A percentile compares a stretch with the other conserved stretches of the same genome.
Conservation (phyloP, 1,140 invertebrate genomes). For the Zeugodacus cucurbitae region DNA sequence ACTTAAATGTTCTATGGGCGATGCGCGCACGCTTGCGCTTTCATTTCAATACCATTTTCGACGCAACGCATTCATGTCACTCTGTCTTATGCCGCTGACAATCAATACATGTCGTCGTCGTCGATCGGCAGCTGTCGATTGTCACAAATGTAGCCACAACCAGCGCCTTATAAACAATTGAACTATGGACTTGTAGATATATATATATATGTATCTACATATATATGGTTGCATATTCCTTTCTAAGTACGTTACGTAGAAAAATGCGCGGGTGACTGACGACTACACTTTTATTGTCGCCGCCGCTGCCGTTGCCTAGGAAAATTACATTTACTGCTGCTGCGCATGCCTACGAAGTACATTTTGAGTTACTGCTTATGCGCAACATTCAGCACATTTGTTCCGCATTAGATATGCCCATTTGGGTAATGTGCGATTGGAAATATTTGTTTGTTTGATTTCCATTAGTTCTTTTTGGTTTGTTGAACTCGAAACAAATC, state of each 20-base stretch:
- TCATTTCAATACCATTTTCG: conserved; percentile 11
- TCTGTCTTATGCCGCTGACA: conserved; percentile 8
- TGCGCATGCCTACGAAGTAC: background rate
- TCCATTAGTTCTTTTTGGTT: conserved; percentile 3
- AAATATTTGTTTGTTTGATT: conserved; percentile 16
- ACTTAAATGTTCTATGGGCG: background rate
- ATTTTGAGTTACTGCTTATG: background rate
- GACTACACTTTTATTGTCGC: conserved; percentile 7
- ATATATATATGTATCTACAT: background rate
- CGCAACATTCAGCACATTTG: background rate
- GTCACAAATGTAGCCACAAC: conserved; percentile 19
- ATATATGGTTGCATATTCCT: background rate
- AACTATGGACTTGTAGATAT: background rate
- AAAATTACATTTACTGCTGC: background rate
- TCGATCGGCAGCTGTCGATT: conserved; percentile 35
- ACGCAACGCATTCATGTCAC: conserved; percentile 31
- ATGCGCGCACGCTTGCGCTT: background rate
- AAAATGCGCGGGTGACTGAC: conserved; percentile 7
- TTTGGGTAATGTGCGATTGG: conserved; percentile 24
- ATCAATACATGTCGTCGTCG: conserved; percentile 30
- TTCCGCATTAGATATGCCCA: conserved; percentile 38
- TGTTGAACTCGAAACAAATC: conserved; percentile 29
- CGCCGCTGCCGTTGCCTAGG: background rate
- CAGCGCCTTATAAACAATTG: background rate
- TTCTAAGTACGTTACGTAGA: background rate